phyloP scores from a whole-genome alignment of 1,140 invertebrate genomes.

The Gonioctena quinquepunctata region DNA sequence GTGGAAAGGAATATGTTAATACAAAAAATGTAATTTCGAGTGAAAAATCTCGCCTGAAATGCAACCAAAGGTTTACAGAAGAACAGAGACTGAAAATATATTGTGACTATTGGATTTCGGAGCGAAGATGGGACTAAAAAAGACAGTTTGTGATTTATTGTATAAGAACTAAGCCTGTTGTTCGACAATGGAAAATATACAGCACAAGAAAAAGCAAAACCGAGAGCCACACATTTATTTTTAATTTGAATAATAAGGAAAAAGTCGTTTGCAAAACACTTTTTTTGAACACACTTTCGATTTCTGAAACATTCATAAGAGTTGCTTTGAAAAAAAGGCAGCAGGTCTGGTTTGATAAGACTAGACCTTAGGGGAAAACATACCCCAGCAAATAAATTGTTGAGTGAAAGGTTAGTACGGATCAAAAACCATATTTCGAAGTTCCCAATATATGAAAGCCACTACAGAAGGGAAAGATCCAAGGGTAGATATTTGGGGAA shows the following conservation, averaged over 20 bases:
- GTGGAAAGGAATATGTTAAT: not conserved
- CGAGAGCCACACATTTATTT: not conserved
- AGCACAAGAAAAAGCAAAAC: not conserved
- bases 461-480: not conserved
- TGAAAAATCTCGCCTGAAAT: not conserved
- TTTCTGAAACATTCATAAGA: not conserved
- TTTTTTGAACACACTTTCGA: not conserved
- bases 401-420: not conserved
- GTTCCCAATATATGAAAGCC: not conserved
- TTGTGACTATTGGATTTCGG: not conserved
- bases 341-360: not conserved
- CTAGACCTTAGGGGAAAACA: not conserved
- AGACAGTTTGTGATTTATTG: not conserved
- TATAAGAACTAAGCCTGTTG: not conserved
- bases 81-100: not conserved
- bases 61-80: not conserved
- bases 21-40: not conserved
- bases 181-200: not conserved
- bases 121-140: not conserved
- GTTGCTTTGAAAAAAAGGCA: not conserved
- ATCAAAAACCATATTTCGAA: not conserved
- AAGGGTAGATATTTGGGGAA: slow-evolving; percentile 6
- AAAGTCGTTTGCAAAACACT: not conserved
- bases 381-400: not conserved
- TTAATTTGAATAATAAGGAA: not conserved